A percentile compares a stretch with the other conserved stretches of the same genome.
Conservation (phyloP, 2,113 vertebrate genomes). For the Takifugu bimaculatus region DNA sequence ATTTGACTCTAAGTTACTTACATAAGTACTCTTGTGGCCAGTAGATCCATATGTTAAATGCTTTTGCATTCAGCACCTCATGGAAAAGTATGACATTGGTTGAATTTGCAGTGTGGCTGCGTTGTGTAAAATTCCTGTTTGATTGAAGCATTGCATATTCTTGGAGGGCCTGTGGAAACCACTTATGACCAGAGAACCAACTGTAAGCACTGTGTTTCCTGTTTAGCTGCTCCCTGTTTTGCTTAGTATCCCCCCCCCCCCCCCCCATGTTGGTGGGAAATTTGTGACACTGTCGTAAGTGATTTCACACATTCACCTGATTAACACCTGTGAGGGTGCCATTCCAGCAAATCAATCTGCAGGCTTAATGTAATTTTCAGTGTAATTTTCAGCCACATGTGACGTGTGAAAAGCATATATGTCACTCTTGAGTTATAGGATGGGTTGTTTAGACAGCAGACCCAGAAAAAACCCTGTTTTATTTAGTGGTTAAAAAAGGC, state of each 20-base stretch:
- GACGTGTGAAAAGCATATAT: not conserved
- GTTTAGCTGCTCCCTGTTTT: conserved; percentile 1
- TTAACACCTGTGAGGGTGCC: conserved; percentile 3
- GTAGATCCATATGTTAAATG: too few species aligned
- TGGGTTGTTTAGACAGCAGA: conserved; percentile 52
- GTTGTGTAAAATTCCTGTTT: too few species aligned
- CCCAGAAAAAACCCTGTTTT: conserved; percentile 58
- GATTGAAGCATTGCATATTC: too few species aligned
- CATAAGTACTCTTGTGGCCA: too few species aligned
- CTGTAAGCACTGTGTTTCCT: conserved; percentile 8
- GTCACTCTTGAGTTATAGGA: conserved; percentile 25
- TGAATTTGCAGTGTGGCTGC: too few species aligned
- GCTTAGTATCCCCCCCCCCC: too few species aligned
- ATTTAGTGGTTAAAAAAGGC: conserved; percentile 69
- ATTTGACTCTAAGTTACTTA: too few species aligned
- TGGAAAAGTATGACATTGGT: too few species aligned
- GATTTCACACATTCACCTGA: conserved; percentile 3
- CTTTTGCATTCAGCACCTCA: too few species aligned
- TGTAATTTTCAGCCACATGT: conserved; percentile 4
- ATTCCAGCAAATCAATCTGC: conserved; percentile 5
- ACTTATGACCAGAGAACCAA: conserved; percentile 23
- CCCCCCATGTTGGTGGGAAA: too few species aligned
- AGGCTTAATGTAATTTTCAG: conserved; percentile 12
- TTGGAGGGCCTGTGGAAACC: too few species aligned
- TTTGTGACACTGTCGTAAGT: not conserved